Base-by-base conservation (phyloP, 2,888 invertebrate genomes). In the Temnothorax unifasciatus region DNA sequence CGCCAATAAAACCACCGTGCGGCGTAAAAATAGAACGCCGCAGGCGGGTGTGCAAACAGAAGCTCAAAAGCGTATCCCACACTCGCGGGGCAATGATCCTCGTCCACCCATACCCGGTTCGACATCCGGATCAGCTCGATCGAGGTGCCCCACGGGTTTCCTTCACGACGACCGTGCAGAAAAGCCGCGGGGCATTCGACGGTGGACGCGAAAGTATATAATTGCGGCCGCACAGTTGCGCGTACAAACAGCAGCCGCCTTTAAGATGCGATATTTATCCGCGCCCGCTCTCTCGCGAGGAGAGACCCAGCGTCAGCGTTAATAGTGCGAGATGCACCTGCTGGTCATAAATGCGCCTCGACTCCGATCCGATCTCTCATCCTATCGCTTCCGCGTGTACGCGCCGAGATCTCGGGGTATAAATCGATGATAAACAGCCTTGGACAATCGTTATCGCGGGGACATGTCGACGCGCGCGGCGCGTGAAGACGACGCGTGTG, bases 11-110 rank as follows among this genome's bases (percentile, higher is more conserved):
- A 68, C 82, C 59, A 82, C 82, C 64, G 74, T 64, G 73, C n/a
- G 61, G 88, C 83, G 90, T 90, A 91, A 93, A 92, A 92, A 93
- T 93, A 93, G 83, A 83, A 68, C 87, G 74, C 84, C 84, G 87
- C 84, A 83, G 90, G 44, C 29, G 76, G 63, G 91, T 66, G 66
- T 92, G 92, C 91, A 90, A 93, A 88, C 92, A 90, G 87, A 63
- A 86, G 41, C 81, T 84, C 69, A 82, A 79, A 82, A 79, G 57
- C 57, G 44, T 63, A 44, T 34, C 34, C 29, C n/a, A 52, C n/a
- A 25, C 74, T 57, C 74, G 57, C 86, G 83, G 84, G 87, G 84
- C 85, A 88, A 90, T 87, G 86, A 88, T 91, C 89, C 68, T 84
- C 73, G 73, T 44, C 68, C 68, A 25, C 47, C 34, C 54, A 29